Base-by-base conservation (phyloP, 2,113 vertebrate genomes). In the Mus pahari region DNA sequence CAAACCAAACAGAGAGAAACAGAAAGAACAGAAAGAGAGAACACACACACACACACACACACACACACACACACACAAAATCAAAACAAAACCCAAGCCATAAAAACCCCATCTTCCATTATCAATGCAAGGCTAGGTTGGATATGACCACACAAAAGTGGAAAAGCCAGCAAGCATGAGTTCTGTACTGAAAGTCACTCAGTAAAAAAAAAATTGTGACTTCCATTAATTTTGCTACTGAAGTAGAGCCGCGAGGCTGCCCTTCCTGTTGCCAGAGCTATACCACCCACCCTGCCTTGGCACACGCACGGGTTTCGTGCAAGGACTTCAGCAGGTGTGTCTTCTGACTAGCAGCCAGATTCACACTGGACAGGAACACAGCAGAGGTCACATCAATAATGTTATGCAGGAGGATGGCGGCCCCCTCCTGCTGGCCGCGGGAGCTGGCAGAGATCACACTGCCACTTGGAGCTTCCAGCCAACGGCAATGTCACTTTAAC, bases 321-420 rank as follows among this genome's bases (percentile, higher is more conserved):
- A 17, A 97, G 50, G 91, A 97, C 97, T 96, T 94, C 97, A 97
- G 94, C 97, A 94, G 94, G 94, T 96, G 94, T 96, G 53, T 87
- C 95, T 98, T 98, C 90, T 97, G 96, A 98, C 94, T 50, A 0
- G 66, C 50, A 87, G 82, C 94, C 94, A 95, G 81, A 77, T 93
- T 78, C 39, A 10, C 90, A 92, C 94, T 94, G 97, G 97, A 97
- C 97, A 97, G 96, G 81, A 78, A 75, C n/a, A 14, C 84, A 92
- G 92, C 94, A 33, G 94, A 96, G 94, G 92, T 86, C 55, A 95
- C 97, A 96, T 96, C 71, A 97, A 87, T 96, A 95, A 98, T 86
- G 68, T 45, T 83, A 71, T 86, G 89, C 89, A 77, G 95, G 79
- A 90, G 70, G 88, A 91, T 92, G 7, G 7, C 10, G 2, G 88